These are phyloP conservation scores for Mactromeris polynyma DNA, from an alignment of 2,888 invertebrate genomes.

Conservation along the genomic window DNA sequence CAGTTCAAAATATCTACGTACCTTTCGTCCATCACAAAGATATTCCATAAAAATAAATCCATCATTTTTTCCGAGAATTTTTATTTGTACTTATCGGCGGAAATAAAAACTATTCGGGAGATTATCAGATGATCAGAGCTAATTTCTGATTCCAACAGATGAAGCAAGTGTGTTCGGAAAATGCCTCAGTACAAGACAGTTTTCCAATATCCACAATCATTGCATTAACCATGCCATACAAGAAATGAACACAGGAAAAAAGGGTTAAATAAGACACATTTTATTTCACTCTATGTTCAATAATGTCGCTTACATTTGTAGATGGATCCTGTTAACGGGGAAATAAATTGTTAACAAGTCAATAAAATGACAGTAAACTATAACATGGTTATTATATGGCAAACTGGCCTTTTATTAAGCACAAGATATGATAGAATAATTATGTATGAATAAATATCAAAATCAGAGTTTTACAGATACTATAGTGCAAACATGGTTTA, in stretches of 20 bases:
- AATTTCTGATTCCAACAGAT: slow-evolving; percentile 2
- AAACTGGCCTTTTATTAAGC: too few species aligned
- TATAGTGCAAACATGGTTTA: too few species aligned
- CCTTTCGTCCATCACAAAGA: neutral
- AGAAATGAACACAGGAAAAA: neutral
- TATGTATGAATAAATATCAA: too few species aligned
- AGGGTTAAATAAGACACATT: neutral
- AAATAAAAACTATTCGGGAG: neutral
- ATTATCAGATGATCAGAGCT: neutral
- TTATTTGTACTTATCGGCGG: neutral
- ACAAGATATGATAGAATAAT: too few species aligned
- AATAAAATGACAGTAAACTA: neutral
- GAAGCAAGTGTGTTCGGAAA: neutral
- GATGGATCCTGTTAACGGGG: neutral
- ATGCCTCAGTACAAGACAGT: neutral
- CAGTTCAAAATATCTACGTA: neutral
- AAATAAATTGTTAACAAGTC: neutral
- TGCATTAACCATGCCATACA: neutral
- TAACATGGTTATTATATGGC: too few species aligned
- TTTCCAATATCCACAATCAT: neutral
- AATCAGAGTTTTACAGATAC: too few species aligned
- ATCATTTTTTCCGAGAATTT: neutral
- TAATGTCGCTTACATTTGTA: neutral
- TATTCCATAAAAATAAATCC: neutral
- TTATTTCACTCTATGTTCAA: neutral